Evolutionary conservation across 2,888 invertebrate genomes (phyloP).

Genomic region (Drosophila mercatorum): DNA sequence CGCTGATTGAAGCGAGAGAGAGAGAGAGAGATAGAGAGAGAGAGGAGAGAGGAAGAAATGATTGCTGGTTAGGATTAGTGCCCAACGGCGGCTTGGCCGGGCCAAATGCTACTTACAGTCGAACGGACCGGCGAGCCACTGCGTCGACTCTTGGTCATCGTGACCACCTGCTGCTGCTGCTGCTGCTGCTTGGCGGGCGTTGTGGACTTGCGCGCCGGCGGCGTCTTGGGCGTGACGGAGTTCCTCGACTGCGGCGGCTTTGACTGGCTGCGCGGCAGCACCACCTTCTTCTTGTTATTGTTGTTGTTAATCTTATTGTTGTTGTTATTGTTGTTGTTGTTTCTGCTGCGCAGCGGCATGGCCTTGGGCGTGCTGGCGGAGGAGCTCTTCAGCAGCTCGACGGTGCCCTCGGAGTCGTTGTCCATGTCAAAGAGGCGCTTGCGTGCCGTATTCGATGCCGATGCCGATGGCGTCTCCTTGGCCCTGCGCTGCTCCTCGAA

Average conservation of each 20-base stretch:
- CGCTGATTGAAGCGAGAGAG: constrained; percentile 24
- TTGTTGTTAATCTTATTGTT: constrained; percentile 6
- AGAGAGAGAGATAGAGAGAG: background rate
- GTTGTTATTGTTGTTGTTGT: background rate
- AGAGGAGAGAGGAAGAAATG: constrained; percentile 26
- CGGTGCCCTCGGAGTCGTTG: constrained; percentile 12
- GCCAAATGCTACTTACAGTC: constrained; percentile 37
- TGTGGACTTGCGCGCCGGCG: constrained; percentile 3
- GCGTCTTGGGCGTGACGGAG: constrained; percentile 8
- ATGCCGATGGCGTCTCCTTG: background rate
- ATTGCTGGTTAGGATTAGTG: background rate
- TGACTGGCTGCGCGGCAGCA: constrained; percentile 8
- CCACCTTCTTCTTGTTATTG: constrained; percentile 11
- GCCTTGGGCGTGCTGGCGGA: constrained; percentile 41
- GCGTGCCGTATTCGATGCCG: constrained; percentile 26
- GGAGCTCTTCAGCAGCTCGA: constrained; percentile 20
- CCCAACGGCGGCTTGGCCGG: background rate
- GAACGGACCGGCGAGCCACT: constrained; percentile 40
- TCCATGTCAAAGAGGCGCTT: constrained; percentile 51
- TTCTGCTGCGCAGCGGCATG: constrained; percentile 22
- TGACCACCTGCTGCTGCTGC: constrained; percentile 17
- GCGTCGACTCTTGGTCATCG: constrained; percentile 23
- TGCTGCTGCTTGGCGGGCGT: constrained; percentile 10
- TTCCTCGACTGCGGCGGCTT: constrained; percentile 5
- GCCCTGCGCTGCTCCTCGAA: background rate